phyloP scores from a whole-genome alignment of 2,113 vertebrate genomes.

The Maccullochella peelii region DNA sequence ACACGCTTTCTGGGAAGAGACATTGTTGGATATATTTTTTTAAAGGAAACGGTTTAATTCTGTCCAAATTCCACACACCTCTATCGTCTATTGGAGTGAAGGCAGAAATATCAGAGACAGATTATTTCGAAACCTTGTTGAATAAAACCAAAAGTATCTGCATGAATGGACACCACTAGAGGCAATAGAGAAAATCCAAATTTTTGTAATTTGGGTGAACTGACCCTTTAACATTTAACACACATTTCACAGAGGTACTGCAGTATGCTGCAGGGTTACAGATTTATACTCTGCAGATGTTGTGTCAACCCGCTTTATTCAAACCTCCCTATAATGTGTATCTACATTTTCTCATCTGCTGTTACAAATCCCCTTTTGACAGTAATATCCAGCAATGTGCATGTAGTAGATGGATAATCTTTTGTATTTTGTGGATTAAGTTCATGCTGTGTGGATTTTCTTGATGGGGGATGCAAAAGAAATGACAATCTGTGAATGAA shows the following conservation, averaged over 20 bases:
- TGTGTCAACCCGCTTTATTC: conserved; percentile 16
- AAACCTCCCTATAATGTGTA: neutral
- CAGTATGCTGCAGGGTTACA: conserved; percentile 19
- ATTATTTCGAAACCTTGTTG: neutral
- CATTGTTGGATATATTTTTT: conserved; percentile 21
- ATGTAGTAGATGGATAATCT: conserved; percentile 65
- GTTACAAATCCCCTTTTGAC: conserved; percentile 57
- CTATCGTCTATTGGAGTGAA: neutral
- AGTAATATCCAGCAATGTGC: conserved; percentile 48
- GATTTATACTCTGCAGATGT: conserved; percentile 24
- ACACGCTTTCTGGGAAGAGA: conserved; percentile 4
- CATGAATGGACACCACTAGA: neutral
- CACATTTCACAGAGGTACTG: neutral
- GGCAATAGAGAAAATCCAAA: neutral
- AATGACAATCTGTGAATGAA: conserved; percentile 60
- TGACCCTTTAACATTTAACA: neutral
- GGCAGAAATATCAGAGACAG: neutral
- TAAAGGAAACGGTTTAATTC: neutral
- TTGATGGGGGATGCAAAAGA: conserved; percentile 32
- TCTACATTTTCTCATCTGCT: conserved; percentile 47
- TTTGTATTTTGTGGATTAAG: conserved; percentile 71
- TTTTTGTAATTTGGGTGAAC: neutral
- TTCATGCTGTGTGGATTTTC: conserved; percentile 66
- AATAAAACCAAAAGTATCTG: neutral
- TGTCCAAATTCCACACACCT: neutral